phyloP scores from a whole-genome alignment of 2,797 vertebrate genomes.

The Hylomyscus alleni region DNA sequence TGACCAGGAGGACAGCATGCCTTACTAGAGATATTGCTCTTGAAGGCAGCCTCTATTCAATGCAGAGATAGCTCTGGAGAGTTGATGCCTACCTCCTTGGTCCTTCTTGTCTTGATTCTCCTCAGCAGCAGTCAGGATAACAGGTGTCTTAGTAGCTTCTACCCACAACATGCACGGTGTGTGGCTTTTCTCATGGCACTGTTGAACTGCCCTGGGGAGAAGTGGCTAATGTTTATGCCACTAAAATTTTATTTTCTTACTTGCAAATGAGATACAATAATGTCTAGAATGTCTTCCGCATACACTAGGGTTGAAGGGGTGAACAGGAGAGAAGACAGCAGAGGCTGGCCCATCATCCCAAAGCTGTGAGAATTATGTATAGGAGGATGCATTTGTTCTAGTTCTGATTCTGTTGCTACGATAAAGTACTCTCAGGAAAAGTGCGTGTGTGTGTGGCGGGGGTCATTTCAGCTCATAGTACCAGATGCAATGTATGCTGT shows the following conservation, averaged over 20 bases:
- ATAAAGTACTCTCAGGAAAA: background rate
- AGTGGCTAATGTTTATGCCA: background rate
- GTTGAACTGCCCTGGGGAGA: background rate
- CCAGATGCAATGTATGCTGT: background rate
- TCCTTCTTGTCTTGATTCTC: background rate
- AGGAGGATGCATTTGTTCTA: background rate
- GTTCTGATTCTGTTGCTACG: background rate
- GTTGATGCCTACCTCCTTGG: background rate
- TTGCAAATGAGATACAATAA: background rate
- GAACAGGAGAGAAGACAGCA: too few relatives aligned
- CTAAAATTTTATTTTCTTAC: background rate
- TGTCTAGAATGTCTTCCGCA: background rate
- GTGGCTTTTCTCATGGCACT: background rate
- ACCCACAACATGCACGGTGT: background rate
- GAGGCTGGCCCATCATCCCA: background rate
- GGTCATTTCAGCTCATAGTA: background rate
- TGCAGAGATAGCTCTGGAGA: rapidly evolving
- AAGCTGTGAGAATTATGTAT: background rate
- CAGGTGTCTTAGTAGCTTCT: background rate
- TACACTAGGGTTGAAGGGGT: rapidly evolving
- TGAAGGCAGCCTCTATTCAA: background rate
- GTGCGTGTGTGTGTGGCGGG: too few relatives aligned
- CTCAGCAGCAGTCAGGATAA: background rate
- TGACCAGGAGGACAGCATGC: background rate
- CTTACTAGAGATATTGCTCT: background rate